These are phyloP conservation scores for Metopia argyrocephala DNA, from an alignment of 2,888 invertebrate species.

Conservation along the genomic window DNA sequence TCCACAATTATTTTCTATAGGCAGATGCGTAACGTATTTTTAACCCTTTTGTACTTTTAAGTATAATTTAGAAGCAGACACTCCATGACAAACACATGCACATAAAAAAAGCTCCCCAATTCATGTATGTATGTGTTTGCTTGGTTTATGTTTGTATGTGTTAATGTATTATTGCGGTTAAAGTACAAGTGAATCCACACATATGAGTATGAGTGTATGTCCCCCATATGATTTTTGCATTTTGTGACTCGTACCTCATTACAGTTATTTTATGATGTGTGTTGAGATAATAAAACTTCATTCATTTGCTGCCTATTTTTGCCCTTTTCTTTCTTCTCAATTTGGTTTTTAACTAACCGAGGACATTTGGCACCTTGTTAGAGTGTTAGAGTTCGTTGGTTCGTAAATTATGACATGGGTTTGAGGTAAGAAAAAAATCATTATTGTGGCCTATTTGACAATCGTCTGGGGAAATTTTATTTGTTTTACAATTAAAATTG, in stretches of 20 bases:
- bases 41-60: conserved; percentile 58
- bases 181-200: conserved; percentile 11
- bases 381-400: conserved; percentile 12
- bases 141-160: background rate
- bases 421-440: conserved; percentile 33
- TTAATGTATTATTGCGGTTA: background rate
- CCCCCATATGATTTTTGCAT: conserved; percentile 30
- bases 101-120: conserved; percentile 4
- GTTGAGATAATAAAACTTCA: conserved; percentile 55
- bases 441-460: conserved; percentile 58
- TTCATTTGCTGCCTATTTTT: conserved; percentile 22
- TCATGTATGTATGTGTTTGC: background rate
- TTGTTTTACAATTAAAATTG: conserved; percentile 42
- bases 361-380: conserved; percentile 63
- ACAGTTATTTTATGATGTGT: conserved; percentile 62
- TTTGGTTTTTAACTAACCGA: conserved; percentile 56
- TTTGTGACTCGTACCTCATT: conserved; percentile 49
- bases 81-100: background rate
- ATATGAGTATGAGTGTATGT: conserved; percentile 11
- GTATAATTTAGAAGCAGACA: conserved; percentile 25
- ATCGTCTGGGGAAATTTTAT: conserved; percentile 52
- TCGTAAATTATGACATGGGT: conserved; percentile 16
- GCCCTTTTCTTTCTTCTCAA: background rate
- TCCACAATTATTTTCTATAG: conserved; percentile 22
- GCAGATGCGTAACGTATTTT: conserved; percentile 62